Evolutionary conservation across 2,888 invertebrate species (phyloP), one percentile per base, ranked within the genome.

Genomic region (Agrilus cyanescens): DNA sequence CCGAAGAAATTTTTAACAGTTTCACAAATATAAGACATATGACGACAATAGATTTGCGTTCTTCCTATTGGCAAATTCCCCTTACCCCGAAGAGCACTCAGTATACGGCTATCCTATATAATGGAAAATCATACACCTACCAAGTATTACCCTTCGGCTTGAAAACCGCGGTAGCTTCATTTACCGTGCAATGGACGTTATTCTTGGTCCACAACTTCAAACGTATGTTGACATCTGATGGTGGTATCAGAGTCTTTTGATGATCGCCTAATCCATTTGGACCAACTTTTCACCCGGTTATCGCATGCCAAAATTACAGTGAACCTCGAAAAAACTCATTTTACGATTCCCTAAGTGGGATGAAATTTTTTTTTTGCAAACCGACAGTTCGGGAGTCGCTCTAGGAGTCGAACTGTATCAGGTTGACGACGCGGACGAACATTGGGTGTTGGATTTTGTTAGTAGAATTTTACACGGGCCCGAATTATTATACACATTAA

Each of bases 401-500:
- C 5, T 45, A 12, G 40, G 41, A 1, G 41, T 15, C 8, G 37
- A 31, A 7, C 15, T 45, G 2, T 41, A 32, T 20, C 37, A 45
- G 12, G 4, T 35, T 5, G 37, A 25, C 10, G 41, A 41, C 3
- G 4, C 10, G 5, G 37, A 35, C 2, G 46, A 47, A 29, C 47
- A 40, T 33, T 30, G 29, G 3, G 48, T 48, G 1, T 15, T 53
- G 7, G 34, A 13, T 2, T 45, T 45, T 38, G 37, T 32, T 1
- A 38, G 39, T 25, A 33, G 39, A n/a, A 20, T 16, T 3, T 15
- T 45, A 1, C 10, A 35, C 10, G 42, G 39, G 1, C 34, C 45
- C 1, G 50, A 51, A 29, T 18, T 50, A 4, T 30, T 41, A 4
- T 52, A 51, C 36, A 52, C 49, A 6, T 40, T 40, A 5, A 50